Evolutionary conservation across 2,888 invertebrate genomes (phyloP).

Genomic region (Rotaria magnacalcarata): DNA sequence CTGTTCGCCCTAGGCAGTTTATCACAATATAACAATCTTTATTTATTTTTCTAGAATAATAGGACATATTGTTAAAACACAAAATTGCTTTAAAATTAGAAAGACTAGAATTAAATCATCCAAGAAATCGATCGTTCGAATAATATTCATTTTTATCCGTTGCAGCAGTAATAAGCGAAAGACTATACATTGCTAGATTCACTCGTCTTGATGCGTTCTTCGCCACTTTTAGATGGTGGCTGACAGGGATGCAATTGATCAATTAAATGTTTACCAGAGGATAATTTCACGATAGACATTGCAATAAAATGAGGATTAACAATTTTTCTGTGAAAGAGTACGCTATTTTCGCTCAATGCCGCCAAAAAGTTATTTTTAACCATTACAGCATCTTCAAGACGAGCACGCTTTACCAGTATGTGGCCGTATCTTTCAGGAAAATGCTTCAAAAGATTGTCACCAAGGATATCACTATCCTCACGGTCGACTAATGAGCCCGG

Average conservation of each 20-base stretch:
- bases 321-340: neutral
- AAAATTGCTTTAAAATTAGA: too few relatives aligned
- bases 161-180: too few relatives aligned
- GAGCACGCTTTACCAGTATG: neutral
- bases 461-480: slow-evolving; percentile 3
- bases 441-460: neutral
- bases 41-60: too few relatives aligned
- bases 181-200: too few relatives aligned
- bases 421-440: neutral
- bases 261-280: neutral
- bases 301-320: slow-evolving; percentile 15
- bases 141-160: too few relatives aligned
- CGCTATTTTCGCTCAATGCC: neutral
- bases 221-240: neutral
- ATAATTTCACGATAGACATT: neutral
- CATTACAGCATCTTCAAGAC: neutral
- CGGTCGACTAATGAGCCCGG: neutral
- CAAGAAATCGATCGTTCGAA: too few relatives aligned
- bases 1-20: too few relatives aligned
- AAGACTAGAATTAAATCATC: too few relatives aligned
- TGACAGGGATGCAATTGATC: slow-evolving; percentile 28
- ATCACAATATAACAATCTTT: too few relatives aligned
- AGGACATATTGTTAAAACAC: too few relatives aligned
- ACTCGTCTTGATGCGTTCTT: too few relatives aligned
- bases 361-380: neutral